Percentiles rank a stretch among this genome's conserved stretches.
These are phyloP conservation scores for Tyto alba DNA, from an alignment of 2,113 vertebrate species.

Conservation along the genomic window DNA sequence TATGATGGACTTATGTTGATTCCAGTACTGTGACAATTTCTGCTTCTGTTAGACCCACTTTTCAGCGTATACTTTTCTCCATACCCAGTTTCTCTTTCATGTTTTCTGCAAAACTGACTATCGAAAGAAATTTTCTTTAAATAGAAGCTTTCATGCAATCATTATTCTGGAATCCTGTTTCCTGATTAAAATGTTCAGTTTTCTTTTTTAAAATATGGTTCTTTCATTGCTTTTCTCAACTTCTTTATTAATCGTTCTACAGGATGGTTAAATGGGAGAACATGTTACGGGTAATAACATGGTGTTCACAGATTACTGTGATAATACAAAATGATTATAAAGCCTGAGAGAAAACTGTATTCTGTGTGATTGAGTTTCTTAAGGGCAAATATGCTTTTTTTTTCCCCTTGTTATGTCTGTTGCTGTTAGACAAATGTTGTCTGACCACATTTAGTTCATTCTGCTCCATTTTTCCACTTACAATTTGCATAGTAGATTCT, in stretches of 20 bases:
- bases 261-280: neutral
- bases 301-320: neutral
- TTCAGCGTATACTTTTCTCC: neutral
- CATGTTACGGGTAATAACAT: neutral
- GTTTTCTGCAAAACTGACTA: neutral
- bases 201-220: neutral
- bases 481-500: neutral
- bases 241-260: neutral
- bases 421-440: slow-evolving; percentile 7
- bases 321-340: neutral
- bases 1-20: neutral
- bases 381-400: neutral
- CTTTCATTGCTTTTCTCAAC: neutral
- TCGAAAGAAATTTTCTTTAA: neutral
- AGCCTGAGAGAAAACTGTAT: neutral
- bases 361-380: neutral
- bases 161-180: neutral
- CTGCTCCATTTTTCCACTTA: slow-evolving; percentile 12
- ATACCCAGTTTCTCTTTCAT: neutral
- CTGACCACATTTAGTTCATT: neutral
- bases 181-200: neutral
- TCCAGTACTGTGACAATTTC: neutral
- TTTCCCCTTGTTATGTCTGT: neutral
- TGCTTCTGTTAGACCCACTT: neutral
- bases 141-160: neutral